Evolutionary conservation across 1,140 invertebrate genomes (phyloP), one percentile per base, ranked within the genome.

Genomic region (Heliconius hewitsoni): DNA sequence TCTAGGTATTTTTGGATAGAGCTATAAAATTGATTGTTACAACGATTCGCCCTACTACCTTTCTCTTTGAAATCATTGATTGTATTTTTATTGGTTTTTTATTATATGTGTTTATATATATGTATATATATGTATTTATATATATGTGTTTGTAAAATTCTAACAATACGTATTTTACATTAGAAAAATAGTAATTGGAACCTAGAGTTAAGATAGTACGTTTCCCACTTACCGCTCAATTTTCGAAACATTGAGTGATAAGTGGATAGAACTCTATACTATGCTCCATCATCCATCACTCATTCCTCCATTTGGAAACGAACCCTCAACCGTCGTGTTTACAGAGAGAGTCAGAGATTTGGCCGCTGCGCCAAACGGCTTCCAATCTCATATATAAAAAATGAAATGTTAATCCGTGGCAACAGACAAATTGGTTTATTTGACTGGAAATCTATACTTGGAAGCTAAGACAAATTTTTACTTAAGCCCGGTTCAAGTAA

Each of bases 351-450:
- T 19, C 16, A 52, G 50, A 19, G 4, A 19, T 19, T 52, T 0
- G 19, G 50, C 16, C 50, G 13, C 50, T 18, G 16, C 50, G 4
- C 18, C 16, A 16, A 0, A 52, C 18, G n/a, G 0, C 55, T n/a
- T n/a, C 0, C n/a, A 57, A 23, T 74, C 30, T 76, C 74, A 66
- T 78, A 75, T 76, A 78, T 57, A 30, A 76, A 78, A 73, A 76
- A 74, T 78, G 73, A 78, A 75, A 78, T 78, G 34, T 57, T 71
- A 78, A 78, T 78, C 37, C 76, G 39, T 74, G 80, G 52, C 16
- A 8, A 66, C 76, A 80, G 83, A 87, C 85, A 87, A 87, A 87
- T 87, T 84, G 81, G 81, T 74, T 71, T 81, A 79, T 87, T 85
- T 83, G 42, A 78, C 77, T 80, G 66, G 77, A 83, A 82, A 83